Percentiles rank a stretch among this genome's conserved stretches.
Conservation (phyloP, 2,888 invertebrate genomes). For the Tetragonisca angustula region DNA sequence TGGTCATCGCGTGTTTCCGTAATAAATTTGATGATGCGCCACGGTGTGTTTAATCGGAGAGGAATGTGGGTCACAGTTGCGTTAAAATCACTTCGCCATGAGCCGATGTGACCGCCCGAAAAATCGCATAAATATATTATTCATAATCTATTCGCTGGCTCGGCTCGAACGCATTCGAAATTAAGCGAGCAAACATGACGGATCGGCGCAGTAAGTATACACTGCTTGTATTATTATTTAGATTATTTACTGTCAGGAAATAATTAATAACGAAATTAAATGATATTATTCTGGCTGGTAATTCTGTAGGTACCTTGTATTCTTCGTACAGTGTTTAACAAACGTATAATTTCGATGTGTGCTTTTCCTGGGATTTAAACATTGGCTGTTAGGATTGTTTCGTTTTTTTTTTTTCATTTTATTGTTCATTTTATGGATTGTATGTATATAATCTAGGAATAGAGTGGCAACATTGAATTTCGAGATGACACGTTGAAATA, state of each 20-base stretch:
- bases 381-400: neutral
- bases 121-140: constrained; percentile 58
- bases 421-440: neutral
- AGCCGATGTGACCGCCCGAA: constrained; percentile 9
- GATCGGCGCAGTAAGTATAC: neutral
- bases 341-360: neutral
- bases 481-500: too few relatives aligned
- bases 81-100: constrained; percentile 7
- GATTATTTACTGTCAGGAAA: neutral
- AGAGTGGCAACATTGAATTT: too few relatives aligned
- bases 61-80: constrained; percentile 44
- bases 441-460: neutral
- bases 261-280: constrained; percentile 26
- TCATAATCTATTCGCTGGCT: constrained; percentile 53
- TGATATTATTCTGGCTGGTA: neutral
- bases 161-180: constrained; percentile 13
- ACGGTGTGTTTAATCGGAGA: constrained; percentile 41
- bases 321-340: neutral
- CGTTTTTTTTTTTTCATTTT: neutral
- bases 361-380: neutral
- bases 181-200: neutral
- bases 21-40: constrained; percentile 47
- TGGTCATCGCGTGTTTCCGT: constrained; percentile 18
- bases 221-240: neutral
- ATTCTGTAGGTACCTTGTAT: neutral